Conservation (phyloP, 2,113 vertebrate genomes). For the Polypterus bichir region DNA sequence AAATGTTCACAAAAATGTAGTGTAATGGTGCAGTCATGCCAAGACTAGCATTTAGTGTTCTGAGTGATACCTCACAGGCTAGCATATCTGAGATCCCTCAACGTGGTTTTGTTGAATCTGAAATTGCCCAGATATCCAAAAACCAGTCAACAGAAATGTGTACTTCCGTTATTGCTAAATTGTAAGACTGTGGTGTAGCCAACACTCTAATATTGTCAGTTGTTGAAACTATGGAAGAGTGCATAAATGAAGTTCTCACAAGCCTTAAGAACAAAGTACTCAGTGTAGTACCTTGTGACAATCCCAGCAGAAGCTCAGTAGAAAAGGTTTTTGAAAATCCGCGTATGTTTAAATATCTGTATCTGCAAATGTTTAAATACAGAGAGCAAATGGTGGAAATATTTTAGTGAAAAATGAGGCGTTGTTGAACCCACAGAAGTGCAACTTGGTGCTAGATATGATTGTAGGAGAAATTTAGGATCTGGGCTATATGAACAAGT, state of each 20-base stretch:
- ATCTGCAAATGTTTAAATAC: neutral
- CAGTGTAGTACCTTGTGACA: neutral
- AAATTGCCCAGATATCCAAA: too few relatives aligned
- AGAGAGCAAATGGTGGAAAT: slow-evolving; percentile 11
- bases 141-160: neutral
- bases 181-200: slow-evolving; percentile 5
- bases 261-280: neutral
- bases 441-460: slow-evolving; percentile 3
- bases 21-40: neutral
- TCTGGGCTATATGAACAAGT: slow-evolving; percentile 8
- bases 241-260: slow-evolving; percentile 6
- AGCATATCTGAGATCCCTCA: too few relatives aligned
- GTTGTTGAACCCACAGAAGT: slow-evolving; percentile 1
- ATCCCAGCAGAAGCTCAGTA: slow-evolving; percentile 4
- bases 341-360: neutral
- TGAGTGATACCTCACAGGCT: too few relatives aligned
- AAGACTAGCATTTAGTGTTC: neutral
- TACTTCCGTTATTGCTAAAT: slow-evolving; percentile 1
- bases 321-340: slow-evolving; percentile 4
- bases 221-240: slow-evolving; percentile 9
- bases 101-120: too few relatives aligned
- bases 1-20: neutral
- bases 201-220: slow-evolving; percentile 3
- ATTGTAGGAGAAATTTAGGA: slow-evolving; percentile 1
- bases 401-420: too few relatives aligned